phyloP scores from a whole-genome alignment of 2,113 vertebrate genomes.

The Onychorhynchus coronatus region DNA sequence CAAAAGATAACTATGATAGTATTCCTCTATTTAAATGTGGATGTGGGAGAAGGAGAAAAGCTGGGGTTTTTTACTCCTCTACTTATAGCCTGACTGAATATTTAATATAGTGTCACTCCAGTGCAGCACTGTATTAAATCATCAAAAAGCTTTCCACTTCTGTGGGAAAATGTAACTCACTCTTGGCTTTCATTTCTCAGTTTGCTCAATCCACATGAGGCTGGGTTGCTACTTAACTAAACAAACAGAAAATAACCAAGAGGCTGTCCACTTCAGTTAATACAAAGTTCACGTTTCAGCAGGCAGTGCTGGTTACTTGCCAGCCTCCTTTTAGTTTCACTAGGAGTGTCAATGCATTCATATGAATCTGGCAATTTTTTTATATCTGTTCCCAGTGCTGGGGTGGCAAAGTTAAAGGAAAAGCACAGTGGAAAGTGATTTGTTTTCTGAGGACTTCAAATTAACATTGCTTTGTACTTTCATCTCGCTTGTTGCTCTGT shows the following conservation, averaged over 20 bases:
- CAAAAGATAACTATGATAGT: background rate
- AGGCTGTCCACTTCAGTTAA: background rate
- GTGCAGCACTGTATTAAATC: background rate
- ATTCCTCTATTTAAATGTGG: slow-evolving; percentile 36
- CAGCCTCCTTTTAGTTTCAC: background rate
- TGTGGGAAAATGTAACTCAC: slow-evolving; percentile 44
- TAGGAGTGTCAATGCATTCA: background rate
- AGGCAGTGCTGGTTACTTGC: background rate
- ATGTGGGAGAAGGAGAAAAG: background rate
- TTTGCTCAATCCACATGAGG: slow-evolving; percentile 38
- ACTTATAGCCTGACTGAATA: background rate
- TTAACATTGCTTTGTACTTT: background rate
- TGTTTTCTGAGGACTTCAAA: background rate
- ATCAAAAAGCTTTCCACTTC: slow-evolving; percentile 42
- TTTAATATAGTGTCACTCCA: background rate
- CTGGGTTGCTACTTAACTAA: slow-evolving; percentile 52
- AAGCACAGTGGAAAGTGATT: background rate
- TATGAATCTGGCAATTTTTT: background rate
- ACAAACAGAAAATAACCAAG: slow-evolving; percentile 25
- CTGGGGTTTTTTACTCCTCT: background rate
- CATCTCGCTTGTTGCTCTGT: background rate
- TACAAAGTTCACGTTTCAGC: background rate
- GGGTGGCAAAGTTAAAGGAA: background rate
- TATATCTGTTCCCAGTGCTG: background rate
- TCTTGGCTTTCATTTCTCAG: background rate